These are phyloP conservation scores for Hippoglossus stenolepis DNA, from an alignment of 2,113 vertebrate species.

Conservation along the genomic window DNA sequence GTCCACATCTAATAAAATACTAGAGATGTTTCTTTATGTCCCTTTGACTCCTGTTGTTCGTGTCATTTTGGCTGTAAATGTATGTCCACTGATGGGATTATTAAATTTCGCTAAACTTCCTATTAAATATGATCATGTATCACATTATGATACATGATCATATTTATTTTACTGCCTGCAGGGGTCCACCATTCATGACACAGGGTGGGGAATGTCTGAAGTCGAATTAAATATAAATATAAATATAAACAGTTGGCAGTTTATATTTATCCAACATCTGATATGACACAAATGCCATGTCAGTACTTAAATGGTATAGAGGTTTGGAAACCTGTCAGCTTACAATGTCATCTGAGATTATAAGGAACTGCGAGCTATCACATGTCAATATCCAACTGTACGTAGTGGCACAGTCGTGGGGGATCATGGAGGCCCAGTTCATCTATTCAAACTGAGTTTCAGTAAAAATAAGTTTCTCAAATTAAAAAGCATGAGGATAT, in stretches of 20 bases:
- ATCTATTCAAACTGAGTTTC: not conserved
- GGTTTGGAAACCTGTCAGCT: conserved; percentile 6
- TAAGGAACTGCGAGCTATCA: not conserved
- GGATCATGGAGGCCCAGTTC: not conserved
- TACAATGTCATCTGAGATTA: conserved; percentile 9
- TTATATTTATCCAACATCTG: conserved; percentile 38
- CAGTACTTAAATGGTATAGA: not conserved
- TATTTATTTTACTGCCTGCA: not conserved
- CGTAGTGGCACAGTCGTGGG: not conserved
- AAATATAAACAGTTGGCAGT: conserved; percentile 17
- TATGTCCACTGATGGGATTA: not conserved
- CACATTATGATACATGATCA: not conserved
- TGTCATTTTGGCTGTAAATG: not conserved
- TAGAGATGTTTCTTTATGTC: not conserved
- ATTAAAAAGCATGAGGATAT: not conserved
- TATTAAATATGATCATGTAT: not conserved
- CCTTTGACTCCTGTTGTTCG: not conserved
- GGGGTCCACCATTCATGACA: not conserved
- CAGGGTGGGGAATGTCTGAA: not conserved
- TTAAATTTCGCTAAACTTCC: not conserved
- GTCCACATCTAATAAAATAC: not conserved
- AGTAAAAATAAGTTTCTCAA: not conserved
- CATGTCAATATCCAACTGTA: conserved; percentile 1
- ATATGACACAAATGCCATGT: conserved; percentile 20
- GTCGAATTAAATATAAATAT: no score